Evolutionary conservation across 1,140 invertebrate species (phyloP).

Genomic region (Zophobas atratus): DNA sequence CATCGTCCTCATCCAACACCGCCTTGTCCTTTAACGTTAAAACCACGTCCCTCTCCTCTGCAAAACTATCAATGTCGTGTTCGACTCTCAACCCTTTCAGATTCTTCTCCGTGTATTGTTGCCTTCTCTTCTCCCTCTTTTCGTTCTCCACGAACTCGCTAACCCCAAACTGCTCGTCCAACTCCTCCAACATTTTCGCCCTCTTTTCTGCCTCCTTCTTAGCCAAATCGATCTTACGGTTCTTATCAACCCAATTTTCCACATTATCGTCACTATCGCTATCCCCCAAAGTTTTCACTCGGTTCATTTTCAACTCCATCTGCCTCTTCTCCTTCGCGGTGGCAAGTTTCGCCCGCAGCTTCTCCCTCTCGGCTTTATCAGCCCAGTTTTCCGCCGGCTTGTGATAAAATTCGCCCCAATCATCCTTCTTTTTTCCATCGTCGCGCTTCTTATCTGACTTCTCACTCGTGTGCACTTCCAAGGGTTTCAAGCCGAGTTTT

Average conservation of each 20-base stretch:
- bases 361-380: slow-evolving; percentile 84
- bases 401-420: slow-evolving; percentile 93
- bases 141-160: slow-evolving; percentile 87
- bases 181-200: slow-evolving; percentile 93
- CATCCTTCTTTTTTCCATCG: slow-evolving; percentile 77
- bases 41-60: slow-evolving; percentile 89
- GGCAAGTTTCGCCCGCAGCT: slow-evolving; percentile 86
- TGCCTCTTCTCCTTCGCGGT: slow-evolving; percentile 85
- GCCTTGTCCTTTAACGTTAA: slow-evolving; percentile 95
- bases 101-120: slow-evolving; percentile 79
- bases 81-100: slow-evolving; percentile 90
- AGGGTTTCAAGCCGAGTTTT: slow-evolving; percentile 94
- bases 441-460: slow-evolving; percentile 66
- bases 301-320: slow-evolving; percentile 81
- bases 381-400: slow-evolving; percentile 89
- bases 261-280: slow-evolving; percentile 82
- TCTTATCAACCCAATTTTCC: slow-evolving; percentile 87
- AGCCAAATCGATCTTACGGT: slow-evolving; percentile 83
- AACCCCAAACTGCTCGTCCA: slow-evolving; percentile 96
- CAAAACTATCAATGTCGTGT: slow-evolving; percentile 86
- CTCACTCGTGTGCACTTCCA: slow-evolving; percentile 76
- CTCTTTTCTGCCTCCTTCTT: slow-evolving; percentile 90
- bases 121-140: slow-evolving; percentile 74
- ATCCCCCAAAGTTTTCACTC: slow-evolving; percentile 81
- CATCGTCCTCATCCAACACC: slow-evolving; percentile 87